Conservation (phyloP, 2,797 vertebrate species). For the Petrocephalus schoutedeni region DNA sequence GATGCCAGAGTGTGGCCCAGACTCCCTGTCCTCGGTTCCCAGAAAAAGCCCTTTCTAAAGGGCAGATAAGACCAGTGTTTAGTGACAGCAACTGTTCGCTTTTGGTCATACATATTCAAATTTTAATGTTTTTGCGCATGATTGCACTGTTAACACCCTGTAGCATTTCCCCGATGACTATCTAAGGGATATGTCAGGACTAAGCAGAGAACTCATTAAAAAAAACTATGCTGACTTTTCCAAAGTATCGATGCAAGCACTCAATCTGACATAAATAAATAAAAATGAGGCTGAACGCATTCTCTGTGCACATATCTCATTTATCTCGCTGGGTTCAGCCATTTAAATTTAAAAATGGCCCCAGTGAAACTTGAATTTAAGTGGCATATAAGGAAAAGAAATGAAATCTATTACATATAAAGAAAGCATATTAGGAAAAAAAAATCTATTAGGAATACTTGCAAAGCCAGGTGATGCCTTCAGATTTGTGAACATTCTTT, state of each 20-base stretch:
- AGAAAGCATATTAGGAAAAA: not conserved
- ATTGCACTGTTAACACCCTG: constrained; percentile 11
- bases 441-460: too few relatives aligned
- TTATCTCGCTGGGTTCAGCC: not conserved
- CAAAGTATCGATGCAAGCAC: not conserved
- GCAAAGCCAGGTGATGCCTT: not conserved
- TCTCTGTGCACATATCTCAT: not conserved
- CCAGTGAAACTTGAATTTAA: not conserved
- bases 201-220: constrained; percentile 6
- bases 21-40: constrained; percentile 15
- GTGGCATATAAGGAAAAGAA: not conserved
- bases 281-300: not conserved
- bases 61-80: constrained; percentile 20
- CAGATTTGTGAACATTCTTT: not conserved
- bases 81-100: constrained; percentile 25
- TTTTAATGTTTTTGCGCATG: not conserved
- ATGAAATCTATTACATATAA: too few relatives aligned
- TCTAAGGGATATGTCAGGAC: constrained; percentile 17
- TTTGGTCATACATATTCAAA: constrained; percentile 19
- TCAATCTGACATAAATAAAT: not conserved
- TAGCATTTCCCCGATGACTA: constrained; percentile 9
- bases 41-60: constrained; percentile 4
- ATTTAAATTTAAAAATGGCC: not conserved
- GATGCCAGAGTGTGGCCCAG: constrained; percentile 20
- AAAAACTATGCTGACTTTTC: not conserved